A percentile compares a stretch with the other conserved stretches of the same genome.
These are phyloP conservation scores for Lypha dubia DNA, from an alignment of 2,888 invertebrate genomes.

Conservation along the genomic window DNA sequence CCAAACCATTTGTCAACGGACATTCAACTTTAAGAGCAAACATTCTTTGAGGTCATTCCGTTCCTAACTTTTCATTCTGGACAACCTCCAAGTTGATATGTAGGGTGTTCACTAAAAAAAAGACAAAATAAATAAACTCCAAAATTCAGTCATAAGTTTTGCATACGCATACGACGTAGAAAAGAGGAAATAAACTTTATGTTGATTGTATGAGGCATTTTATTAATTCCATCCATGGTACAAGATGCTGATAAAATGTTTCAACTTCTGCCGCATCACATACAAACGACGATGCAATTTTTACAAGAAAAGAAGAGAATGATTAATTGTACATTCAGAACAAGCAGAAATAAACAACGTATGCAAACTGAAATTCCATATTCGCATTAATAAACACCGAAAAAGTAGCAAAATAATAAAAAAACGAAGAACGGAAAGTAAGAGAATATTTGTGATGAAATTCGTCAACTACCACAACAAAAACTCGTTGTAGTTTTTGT, in stretches of 20 bases:
- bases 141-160: constrained; percentile 2
- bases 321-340: constrained; percentile 42
- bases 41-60: not conserved
- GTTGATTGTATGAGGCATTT: constrained; percentile 4
- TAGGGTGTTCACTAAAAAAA: not conserved
- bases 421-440: constrained; percentile 11
- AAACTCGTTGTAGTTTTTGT: not conserved
- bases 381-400: constrained; percentile 36
- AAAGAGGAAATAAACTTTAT: constrained; percentile 27
- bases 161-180: not conserved
- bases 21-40: too few species aligned
- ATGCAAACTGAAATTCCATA: constrained; percentile 48
- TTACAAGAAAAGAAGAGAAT: constrained; percentile 37
- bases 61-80: not conserved
- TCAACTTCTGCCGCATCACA: not conserved
- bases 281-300: constrained; percentile 37
- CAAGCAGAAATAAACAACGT: constrained; percentile 29
- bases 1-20: too few species aligned
- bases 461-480: constrained; percentile 13
- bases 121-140: not conserved
- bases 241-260: constrained; percentile 24
- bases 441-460: constrained; percentile 34
- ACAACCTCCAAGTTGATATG: not conserved
- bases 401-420: not conserved
- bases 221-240: not conserved